Base-by-base conservation (phyloP, 2,113 vertebrate species). In the Tetrao urogallus region DNA sequence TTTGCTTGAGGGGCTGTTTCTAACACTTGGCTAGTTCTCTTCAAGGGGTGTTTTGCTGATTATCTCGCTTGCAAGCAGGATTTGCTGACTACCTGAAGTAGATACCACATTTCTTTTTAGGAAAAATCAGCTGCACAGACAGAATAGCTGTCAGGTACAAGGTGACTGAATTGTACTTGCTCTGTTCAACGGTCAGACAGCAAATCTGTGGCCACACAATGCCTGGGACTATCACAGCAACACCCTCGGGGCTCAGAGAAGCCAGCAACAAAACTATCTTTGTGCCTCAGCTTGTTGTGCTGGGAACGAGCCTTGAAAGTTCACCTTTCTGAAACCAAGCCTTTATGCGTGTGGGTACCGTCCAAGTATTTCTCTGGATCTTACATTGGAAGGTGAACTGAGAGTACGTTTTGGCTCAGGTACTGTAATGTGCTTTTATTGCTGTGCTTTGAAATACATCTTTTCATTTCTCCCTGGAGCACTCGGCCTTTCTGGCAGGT, bases 1-100 rank as follows among this genome's bases (percentile, higher is more conserved):
- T 97, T 97, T 95, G 83, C 92, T 94, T 32, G 75, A 89, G 65
- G 57, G 94, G 47, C 42, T 95, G 6, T 96, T 95, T 96, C 88
- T 88, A 90, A 77, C 24, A 65, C 85, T 94, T 73, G 82, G 80
- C 89, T 89, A 81, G 57, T 63, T 94, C 94, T 96, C 88, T 93
- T 94, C 50, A 34, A 79, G 84, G 28, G 14, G 2, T 82, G n/a
- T 81, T 32, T 82, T 95, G 78, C 75, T 94, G 64, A 88, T 82
- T 86, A 85, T 92, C 94, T 86, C 67, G 32, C 82, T 91, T 82
- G 86, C 89, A 95, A 82, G 86, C 57, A 93, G 60, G 58, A 89
- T 91, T 94, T 64, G 30, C 73, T 90, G 78, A 60, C 83, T 92
- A 64, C 50, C 75, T 79, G 83, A 67, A 77, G 73, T 71, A 66